A percentile compares a stretch with the other conserved stretches of the same genome.
Conservation (phyloP, 2,888 invertebrate species). For the Slavum lentiscoides region DNA sequence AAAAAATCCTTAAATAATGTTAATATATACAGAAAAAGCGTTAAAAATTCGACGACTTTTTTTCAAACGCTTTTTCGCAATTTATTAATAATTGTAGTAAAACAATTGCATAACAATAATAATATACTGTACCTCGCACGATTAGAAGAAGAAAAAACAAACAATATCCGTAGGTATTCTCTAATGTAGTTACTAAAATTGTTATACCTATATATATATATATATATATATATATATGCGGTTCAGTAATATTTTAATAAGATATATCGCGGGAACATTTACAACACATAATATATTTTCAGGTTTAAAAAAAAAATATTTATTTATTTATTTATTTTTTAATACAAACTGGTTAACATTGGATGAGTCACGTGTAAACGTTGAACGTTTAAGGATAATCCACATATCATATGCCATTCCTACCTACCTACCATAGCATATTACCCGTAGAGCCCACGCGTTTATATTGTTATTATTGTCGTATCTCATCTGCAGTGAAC, state of each 20-base stretch:
- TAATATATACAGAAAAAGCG: too few species aligned
- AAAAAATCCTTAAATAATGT: too few species aligned
- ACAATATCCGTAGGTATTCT: too few species aligned
- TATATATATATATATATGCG: background rate
- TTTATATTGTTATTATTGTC: background rate
- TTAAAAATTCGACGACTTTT: too few species aligned
- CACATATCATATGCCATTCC: constrained; percentile 35
- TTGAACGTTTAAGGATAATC: constrained; percentile 32
- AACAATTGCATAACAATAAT: too few species aligned
- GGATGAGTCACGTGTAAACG: constrained; percentile 40
- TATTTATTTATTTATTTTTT: background rate
- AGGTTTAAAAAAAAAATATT: too few species aligned
- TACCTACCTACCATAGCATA: constrained; percentile 3
- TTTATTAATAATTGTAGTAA: too few species aligned
- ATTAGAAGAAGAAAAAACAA: too few species aligned
- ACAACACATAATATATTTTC: constrained; percentile 27
- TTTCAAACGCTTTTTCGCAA: too few species aligned
- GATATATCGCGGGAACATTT: background rate
- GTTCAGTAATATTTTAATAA: background rate
- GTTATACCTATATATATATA: too few species aligned
- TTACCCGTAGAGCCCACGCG: constrained; percentile 43
- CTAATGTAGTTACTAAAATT: too few species aligned
- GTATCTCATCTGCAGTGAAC: background rate
- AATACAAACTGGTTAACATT: constrained; percentile 47
- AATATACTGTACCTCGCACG: too few species aligned